Evolutionary conservation across 2,797 vertebrate genomes (phyloP).

Genomic region (Hoplostethus atlanticus): DNA sequence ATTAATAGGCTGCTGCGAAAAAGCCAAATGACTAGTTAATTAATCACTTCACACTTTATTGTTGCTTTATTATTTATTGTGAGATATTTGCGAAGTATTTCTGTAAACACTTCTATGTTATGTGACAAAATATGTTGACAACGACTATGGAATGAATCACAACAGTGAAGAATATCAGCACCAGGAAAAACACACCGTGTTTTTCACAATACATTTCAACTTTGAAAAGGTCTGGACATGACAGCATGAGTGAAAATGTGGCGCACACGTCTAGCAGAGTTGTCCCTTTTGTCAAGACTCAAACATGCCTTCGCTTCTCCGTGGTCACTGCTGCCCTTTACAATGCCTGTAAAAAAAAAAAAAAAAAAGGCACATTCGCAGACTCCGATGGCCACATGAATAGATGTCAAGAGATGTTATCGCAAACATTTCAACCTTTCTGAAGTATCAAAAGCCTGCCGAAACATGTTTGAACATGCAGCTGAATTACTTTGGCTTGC

Average conservation of each 20-base stretch:
- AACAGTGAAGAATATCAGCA: not conserved
- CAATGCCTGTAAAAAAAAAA: slow-evolving; percentile 38
- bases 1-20: not conserved
- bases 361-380: slow-evolving; percentile 29
- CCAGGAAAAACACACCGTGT: not conserved
- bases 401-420: slow-evolving; percentile 78
- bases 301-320: slow-evolving; percentile 53
- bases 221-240: slow-evolving; percentile 33
- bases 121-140: not conserved
- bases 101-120: not conserved
- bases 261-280: slow-evolving; percentile 10
- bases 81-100: not conserved
- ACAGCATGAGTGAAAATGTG: slow-evolving; percentile 21
- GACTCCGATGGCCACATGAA: slow-evolving; percentile 59
- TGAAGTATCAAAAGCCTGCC: slow-evolving; percentile 74
- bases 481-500: slow-evolving; percentile 67
- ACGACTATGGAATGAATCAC: not conserved
- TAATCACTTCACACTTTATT: not conserved
- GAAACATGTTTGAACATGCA: slow-evolving; percentile 72
- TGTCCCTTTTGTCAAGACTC: slow-evolving; percentile 48
- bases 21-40: not conserved
- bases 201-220: not conserved
- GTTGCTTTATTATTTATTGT: not conserved
- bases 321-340: slow-evolving; percentile 69
- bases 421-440: slow-evolving; percentile 75